A percentile compares a stretch with the other conserved stretches of the same genome.
phyloP scores from a whole-genome alignment of 2,888 invertebrate genomes.

The Megalurothrips usitatus region DNA sequence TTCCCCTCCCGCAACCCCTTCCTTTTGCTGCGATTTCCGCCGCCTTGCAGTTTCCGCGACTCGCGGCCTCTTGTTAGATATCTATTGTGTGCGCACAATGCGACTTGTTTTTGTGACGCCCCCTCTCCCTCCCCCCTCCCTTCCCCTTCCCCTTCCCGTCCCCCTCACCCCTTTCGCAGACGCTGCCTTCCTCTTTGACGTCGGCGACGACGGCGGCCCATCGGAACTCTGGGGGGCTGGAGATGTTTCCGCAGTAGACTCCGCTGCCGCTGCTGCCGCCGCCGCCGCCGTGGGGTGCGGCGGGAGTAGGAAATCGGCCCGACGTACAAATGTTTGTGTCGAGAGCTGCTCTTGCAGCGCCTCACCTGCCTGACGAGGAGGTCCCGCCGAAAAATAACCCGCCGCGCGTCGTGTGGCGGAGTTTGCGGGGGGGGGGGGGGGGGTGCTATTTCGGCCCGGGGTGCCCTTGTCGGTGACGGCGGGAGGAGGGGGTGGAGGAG shows the following conservation, averaged over 20 bases:
- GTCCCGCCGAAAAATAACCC: not conserved
- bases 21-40: not conserved
- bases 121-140: not conserved
- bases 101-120: not conserved
- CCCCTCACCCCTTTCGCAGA: not conserved
- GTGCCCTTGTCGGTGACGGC: not conserved
- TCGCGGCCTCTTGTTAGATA: conserved; percentile 25
- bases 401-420: not conserved
- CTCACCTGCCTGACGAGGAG: not conserved
- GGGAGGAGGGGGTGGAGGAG: not conserved
- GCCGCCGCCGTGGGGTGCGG: not conserved
- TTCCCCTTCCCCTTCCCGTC: not conserved
- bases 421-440: not conserved
- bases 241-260: not conserved
- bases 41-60: conserved; percentile 9
- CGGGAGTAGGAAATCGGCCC: not conserved
- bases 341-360: not conserved
- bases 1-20: too few relatives aligned
- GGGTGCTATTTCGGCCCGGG: not conserved
- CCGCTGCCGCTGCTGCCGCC: not conserved
- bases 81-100: conserved; percentile 20
- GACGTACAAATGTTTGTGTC: not conserved
- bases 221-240: too few relatives aligned
- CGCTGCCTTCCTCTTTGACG: not conserved
- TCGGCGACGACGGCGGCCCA: not conserved